Evolutionary conservation across 1,140 invertebrate species (phyloP), one percentile per base, ranked within the genome.

Genomic region (Drosophila repletoides): DNA sequence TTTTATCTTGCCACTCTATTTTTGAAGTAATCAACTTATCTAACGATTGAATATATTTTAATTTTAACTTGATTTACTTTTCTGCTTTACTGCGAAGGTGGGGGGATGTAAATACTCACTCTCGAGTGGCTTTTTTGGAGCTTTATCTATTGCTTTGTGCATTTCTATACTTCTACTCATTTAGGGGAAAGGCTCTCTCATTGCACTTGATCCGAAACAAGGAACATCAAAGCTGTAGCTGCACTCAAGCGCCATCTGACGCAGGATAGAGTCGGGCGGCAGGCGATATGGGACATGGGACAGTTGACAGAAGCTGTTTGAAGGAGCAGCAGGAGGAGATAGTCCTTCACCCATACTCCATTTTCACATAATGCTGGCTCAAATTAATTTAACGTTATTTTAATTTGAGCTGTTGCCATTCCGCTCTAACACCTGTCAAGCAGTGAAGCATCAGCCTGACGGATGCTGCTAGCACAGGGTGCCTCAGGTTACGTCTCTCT

Each of bases 341-440:
- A 3, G 7, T 9, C n/a, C 34, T 52, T 12, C 2, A 12, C 5
- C 2, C 22, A 10, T 22, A 31, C 10, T 45, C 0, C 19, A 51
- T 19, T 3, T n/a, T 21, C 34, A 49, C 52, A 55, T 77, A 68
- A 68, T 77, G 76, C 36, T 75, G 40, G 58, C 80, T 84, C 79
- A 76, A 86, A 84, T 84, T 84, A 86, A 79, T 86, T 84, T 79
- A 79, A 86, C 74, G 75, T 83, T 84, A 79, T 84, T 86, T 84
- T 86, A 84, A 84, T 86, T 84, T 71, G 74, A 79, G 74, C 70
- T 69, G n/a, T 51, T 43, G 48, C 33, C 40, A 36, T 52, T 51
- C 31, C 59, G 33, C 40, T 65, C 52, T 48, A 53, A 59, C 66
- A 67, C 56, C 55, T 60, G 63, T 53, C 24, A n/a, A 22, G 26